A percentile compares a stretch with the other conserved stretches of the same genome.
phyloP scores from a whole-genome alignment of 2,113 vertebrate species.

The Arvicanthis niloticus region DNA sequence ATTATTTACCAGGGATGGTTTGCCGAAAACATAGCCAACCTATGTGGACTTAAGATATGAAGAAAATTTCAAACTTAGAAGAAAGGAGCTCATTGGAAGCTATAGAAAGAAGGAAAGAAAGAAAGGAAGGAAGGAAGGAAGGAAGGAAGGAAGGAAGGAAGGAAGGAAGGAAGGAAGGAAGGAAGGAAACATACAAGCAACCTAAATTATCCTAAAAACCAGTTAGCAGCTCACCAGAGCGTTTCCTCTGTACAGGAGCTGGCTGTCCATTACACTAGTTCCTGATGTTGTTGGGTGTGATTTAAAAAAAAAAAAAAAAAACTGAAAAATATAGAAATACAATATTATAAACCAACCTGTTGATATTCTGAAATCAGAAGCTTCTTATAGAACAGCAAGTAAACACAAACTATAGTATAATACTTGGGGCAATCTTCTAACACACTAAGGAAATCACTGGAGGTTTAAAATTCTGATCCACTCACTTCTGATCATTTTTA shows the following conservation, averaged over 20 bases:
- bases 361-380: slow-evolving; percentile 79
- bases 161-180: too few relatives aligned
- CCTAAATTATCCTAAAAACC: background rate
- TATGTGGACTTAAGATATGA: background rate
- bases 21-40: background rate
- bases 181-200: background rate
- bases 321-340: slow-evolving; percentile 56
- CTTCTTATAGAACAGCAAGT: slow-evolving; percentile 36
- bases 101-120: background rate
- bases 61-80: background rate
- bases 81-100: background rate
- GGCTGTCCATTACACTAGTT: background rate
- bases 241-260: background rate
- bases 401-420: slow-evolving; percentile 4
- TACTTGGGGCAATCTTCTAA: slow-evolving; percentile 71
- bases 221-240: slow-evolving; percentile 29
- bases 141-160: too few relatives aligned
- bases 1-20: background rate
- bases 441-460: background rate
- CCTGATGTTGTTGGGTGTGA: background rate
- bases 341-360: slow-evolving; percentile 84
- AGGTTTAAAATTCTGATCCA: slow-evolving; percentile 54
- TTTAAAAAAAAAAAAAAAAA: slow-evolving; percentile 9
- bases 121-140: too few relatives aligned
- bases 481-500: slow-evolving; percentile 82